These are phyloP conservation scores for Hepsetus odoe DNA, from an alignment of 2,113 vertebrate genomes.

Conservation along the genomic window DNA sequence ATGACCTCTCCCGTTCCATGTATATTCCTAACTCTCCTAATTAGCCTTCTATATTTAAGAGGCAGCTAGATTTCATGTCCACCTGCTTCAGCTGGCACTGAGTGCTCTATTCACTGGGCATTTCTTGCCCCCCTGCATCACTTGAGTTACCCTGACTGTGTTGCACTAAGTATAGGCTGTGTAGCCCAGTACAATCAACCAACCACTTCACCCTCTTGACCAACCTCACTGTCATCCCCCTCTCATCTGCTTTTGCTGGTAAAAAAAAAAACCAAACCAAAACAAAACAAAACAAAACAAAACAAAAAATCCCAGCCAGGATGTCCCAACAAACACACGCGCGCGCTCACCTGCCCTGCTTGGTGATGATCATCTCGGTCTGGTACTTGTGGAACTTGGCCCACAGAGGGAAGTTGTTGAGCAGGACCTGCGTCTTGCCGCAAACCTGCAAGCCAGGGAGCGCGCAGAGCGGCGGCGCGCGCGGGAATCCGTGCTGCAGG, in stretches of 20 bases:
- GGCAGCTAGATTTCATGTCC: conserved; percentile 20
- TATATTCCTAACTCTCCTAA: conserved; percentile 25
- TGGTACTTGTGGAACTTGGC: conserved; percentile 97
- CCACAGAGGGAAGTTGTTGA: conserved; percentile 94
- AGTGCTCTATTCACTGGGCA: conserved; percentile 16
- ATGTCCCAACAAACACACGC: background rate
- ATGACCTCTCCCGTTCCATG: conserved; percentile 2
- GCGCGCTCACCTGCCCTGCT: conserved; percentile 90
- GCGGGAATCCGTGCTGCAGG: conserved; percentile 75
- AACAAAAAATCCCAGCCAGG: background rate
- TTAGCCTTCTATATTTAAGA: conserved; percentile 35
- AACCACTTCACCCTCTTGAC: background rate
- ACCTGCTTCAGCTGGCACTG: conserved; percentile 36
- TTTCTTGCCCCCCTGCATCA: conserved; percentile 10
- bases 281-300: too few species aligned
- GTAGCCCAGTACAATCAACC: background rate
- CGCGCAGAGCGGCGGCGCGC: conserved; percentile 77
- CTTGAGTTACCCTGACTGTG: conserved; percentile 21
- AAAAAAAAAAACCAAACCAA: too few species aligned
- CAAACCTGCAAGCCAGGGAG: conserved; percentile 85
- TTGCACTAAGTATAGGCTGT: conserved; percentile 11
- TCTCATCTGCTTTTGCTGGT: background rate
- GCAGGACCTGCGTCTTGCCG: conserved; percentile 86
- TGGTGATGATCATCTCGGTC: conserved; percentile 98
- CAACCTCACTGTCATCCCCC: background rate